Base-by-base conservation (phyloP, 2,888 invertebrate species). In the Hylaea fasciaria region DNA sequence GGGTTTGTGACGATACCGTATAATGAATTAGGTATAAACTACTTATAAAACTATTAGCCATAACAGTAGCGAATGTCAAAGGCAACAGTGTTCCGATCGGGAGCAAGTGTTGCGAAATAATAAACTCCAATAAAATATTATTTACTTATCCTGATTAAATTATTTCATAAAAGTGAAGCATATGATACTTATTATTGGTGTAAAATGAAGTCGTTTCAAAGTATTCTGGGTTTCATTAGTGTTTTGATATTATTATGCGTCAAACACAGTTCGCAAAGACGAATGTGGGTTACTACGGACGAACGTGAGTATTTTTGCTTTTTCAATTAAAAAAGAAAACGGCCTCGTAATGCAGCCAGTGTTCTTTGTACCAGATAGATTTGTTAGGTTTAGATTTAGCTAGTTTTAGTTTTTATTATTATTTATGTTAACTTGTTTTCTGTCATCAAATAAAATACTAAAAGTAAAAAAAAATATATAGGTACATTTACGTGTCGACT, bases 241-340 rank as follows among this genome's bases (percentile, higher is more conserved):
- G 66, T 68, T 62, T 61, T 77, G 55, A 60, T 78, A 44, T 52
- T 66, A 13, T 62, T 72, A 53, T 59, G 60, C 63, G 59, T 70
- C 11, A 53, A 64, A 45, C 45, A 55, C 8, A 61, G 57, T 43
- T 45, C 28, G 37, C 48, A 61, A 5, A 51, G 55, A 13, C 44
- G 44, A 17, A 52, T 41, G 53, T 84, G 81, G 82, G 62, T 84
- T 37, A 85, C 87, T 14, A 88, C 88, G 0, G 89, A 89, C 63
- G 89, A 89, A 69, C 74, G 89, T 89, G 77, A 89, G 89, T 77
- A 35, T 37, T 37, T 37, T 37, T n/a, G 12, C 37, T 37, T 3
- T 10, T 37, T 35, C 9, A 22, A 22, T 22, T 22, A 22, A 22
- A 5, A 22, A 22, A 22, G 5, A 3, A 22, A 22, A 22, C 5